These are phyloP conservation scores for Kuschelorhynchus macadamiae DNA, from an alignment of 2,888 invertebrate species.

Conservation along the genomic window DNA sequence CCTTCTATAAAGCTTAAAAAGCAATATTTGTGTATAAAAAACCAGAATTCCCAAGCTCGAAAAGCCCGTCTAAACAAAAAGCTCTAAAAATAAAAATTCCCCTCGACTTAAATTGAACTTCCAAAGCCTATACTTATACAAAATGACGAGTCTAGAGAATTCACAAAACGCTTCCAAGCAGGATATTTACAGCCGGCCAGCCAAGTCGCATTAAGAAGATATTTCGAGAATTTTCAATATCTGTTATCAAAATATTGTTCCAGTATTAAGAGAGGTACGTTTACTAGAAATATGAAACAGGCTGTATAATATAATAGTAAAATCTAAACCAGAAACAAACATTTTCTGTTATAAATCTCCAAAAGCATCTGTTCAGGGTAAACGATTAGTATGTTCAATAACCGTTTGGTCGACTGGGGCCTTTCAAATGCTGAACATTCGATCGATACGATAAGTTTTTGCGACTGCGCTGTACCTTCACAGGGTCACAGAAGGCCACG, in stretches of 20 bases:
- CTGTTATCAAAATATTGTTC: neutral
- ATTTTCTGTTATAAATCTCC: neutral
- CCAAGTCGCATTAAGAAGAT: constrained; percentile 29
- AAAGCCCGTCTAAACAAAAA: constrained; percentile 48
- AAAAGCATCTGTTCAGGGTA: constrained; percentile 48
- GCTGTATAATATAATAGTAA: neutral
- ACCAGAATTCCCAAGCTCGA: constrained; percentile 35
- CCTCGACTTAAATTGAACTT: constrained; percentile 48
- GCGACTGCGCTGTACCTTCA: constrained; percentile 57
- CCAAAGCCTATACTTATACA: constrained; percentile 51
- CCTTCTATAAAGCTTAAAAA: constrained; percentile 12
- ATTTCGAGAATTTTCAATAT: constrained; percentile 16
- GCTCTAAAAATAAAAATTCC: constrained; percentile 51
- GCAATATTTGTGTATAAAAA: constrained; percentile 25
- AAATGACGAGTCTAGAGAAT: constrained; percentile 51
- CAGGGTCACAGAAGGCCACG: constrained; percentile 64
- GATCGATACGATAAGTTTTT: constrained; percentile 60
- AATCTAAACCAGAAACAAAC: neutral
- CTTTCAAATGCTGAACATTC: constrained; percentile 55
- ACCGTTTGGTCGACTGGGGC: constrained; percentile 53
- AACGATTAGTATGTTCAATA: constrained; percentile 35
- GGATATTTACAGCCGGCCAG: constrained; percentile 54
- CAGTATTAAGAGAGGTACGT: neutral
- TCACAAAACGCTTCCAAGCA: constrained; percentile 49
- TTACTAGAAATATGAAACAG: neutral